phyloP scores from a whole-genome alignment of 2,797 vertebrate genomes.

The Paramormyrops hopkinsi region DNA sequence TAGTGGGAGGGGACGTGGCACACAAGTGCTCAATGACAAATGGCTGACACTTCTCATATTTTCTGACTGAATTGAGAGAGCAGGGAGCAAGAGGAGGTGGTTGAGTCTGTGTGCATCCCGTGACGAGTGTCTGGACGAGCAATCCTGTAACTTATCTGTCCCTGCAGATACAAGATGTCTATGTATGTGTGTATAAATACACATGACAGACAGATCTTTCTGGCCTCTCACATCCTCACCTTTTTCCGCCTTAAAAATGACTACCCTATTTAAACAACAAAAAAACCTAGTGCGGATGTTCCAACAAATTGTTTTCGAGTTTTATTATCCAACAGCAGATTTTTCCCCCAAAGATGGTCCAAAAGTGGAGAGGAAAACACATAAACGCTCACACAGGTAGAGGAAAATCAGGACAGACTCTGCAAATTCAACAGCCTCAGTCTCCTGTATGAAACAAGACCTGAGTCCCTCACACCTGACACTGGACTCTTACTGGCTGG shows the following conservation, averaged over 20 bases:
- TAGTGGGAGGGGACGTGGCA: conserved; percentile 25
- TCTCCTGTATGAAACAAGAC: background rate
- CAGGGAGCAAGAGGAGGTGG: background rate
- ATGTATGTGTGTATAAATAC: background rate
- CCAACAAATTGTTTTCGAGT: background rate
- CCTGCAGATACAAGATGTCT: background rate
- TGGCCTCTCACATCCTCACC: background rate
- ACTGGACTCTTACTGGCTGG: background rate
- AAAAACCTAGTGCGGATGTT: background rate
- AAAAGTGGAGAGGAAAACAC: background rate
- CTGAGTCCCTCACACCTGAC: background rate
- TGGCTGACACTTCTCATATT: conserved; percentile 46
- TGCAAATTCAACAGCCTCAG: background rate
- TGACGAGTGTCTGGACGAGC: background rate
- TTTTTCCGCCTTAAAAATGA: background rate
- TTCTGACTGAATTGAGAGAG: conserved; percentile 15
- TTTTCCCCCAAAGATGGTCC: background rate
- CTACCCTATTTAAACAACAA: background rate
- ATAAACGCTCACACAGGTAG: background rate
- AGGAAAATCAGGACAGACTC: background rate
- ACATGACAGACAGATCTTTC: background rate
- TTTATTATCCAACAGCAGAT: background rate
- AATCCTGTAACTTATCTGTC: background rate
- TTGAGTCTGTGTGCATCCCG: background rate
- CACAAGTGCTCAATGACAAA: conserved; percentile 54